A percentile compares a stretch with the other conserved stretches of the same genome.
These are phyloP conservation scores for Ctenopoma multispine DNA, from an alignment of 2,797 vertebrate species.

Conservation along the genomic window DNA sequence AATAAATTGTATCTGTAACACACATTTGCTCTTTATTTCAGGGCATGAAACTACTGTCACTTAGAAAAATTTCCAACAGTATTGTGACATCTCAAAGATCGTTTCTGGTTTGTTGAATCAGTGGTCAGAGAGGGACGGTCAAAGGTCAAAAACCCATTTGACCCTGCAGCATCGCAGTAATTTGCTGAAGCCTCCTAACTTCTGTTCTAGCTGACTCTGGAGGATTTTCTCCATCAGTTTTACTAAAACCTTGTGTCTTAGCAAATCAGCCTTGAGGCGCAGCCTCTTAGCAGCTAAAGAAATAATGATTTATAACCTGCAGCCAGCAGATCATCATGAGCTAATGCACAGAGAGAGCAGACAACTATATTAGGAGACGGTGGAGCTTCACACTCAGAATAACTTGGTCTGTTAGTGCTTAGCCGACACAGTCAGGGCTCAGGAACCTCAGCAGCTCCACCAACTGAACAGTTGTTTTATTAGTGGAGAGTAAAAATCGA, in stretches of 20 bases:
- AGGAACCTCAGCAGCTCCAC: conserved; percentile 28
- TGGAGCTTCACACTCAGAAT: conserved; percentile 71
- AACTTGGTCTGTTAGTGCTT: conserved; percentile 71
- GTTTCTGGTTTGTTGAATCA: too few species aligned
- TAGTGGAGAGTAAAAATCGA: background rate
- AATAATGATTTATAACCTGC: background rate
- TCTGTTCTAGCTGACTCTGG: background rate
- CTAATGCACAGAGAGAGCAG: conserved; percentile 19
- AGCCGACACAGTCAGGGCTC: conserved; percentile 62
- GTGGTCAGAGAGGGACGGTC: background rate
- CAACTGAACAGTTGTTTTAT: background rate
- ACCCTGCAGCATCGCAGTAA: conserved; percentile 20
- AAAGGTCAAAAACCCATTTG: conserved; percentile 24
- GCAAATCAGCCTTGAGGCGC: background rate
- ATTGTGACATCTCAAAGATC: too few species aligned
- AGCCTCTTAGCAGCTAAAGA: conserved; percentile 12
- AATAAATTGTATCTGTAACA: too few species aligned
- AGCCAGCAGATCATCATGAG: background rate
- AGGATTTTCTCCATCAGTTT: conserved; percentile 10
- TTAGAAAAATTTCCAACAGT: too few species aligned
- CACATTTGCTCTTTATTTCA: too few species aligned
- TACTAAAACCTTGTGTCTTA: background rate
- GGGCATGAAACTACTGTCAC: too few species aligned
- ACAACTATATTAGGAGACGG: conserved; percentile 83
- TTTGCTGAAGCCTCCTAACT: background rate